Percentiles rank a stretch among this genome's conserved stretches.
Conservation (phyloP, 2,888 invertebrate species). For the Tridacna crocea region DNA sequence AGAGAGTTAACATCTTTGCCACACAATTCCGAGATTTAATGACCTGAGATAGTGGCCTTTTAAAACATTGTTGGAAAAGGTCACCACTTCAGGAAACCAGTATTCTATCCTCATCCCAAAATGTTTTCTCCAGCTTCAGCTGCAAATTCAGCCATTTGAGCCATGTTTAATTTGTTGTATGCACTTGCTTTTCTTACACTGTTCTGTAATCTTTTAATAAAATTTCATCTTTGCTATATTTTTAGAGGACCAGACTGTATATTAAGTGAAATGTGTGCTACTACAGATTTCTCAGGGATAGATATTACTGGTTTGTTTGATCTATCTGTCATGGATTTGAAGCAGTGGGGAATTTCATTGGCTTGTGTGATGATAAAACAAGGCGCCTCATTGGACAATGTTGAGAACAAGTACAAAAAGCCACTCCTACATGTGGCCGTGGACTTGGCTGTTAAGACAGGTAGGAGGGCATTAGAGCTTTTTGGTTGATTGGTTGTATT, state of each 20-base stretch:
- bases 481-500: no score
- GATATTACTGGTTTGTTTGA: conserved; percentile 26
- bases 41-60: no score
- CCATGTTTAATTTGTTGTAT: no score
- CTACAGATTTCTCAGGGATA: not conserved
- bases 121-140: no score
- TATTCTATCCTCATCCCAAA: no score
- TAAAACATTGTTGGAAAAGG: no score
- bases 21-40: no score
- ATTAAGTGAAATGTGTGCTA: conserved; percentile 3
- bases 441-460: conserved; percentile 27
- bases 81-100: no score
- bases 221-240: not conserved
- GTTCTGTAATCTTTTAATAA: no score
- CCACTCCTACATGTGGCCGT: conserved; percentile 38
- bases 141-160: no score
- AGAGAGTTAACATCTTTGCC: no score
- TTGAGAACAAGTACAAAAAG: conserved; percentile 21
- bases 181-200: no score
- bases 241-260: conserved; percentile 27
- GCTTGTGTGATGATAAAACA: conserved; percentile 13
- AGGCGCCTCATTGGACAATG: conserved; percentile 31
- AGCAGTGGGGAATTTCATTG: conserved; percentile 34
- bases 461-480: conserved; percentile 9
- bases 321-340: conserved; percentile 6